Conservation (phyloP, 1,140 invertebrate species). For the Drosophila orosa region DNA sequence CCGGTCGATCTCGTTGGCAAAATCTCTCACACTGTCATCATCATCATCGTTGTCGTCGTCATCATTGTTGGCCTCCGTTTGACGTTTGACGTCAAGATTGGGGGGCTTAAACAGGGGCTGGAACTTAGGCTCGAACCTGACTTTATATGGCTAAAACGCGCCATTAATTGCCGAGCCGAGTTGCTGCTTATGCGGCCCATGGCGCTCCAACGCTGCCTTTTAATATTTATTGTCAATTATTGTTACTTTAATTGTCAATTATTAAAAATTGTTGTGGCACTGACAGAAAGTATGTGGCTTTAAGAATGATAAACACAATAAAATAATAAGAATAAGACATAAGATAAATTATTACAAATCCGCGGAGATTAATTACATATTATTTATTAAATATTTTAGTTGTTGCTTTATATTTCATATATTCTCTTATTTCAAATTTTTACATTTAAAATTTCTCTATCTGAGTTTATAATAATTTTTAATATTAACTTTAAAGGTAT, state of each 20-base stretch:
- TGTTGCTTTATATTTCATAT: no score
- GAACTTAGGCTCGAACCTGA: constrained; percentile 35
- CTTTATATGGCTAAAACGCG: constrained; percentile 79
- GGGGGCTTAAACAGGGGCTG: constrained; percentile 41
- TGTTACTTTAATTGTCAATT: constrained; percentile 81
- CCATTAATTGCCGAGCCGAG: constrained; percentile 69
- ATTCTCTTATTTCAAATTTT: no score
- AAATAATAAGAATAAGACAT: no score
- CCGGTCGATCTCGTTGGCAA: constrained; percentile 15
- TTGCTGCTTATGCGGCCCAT: constrained; percentile 37
- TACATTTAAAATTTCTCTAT: no score
- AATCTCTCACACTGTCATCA: constrained; percentile 57
- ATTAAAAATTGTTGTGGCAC: constrained; percentile 63
- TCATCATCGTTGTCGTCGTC: constrained; percentile 34
- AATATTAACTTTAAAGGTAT: background rate
- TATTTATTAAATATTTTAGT: no score
- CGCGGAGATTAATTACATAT: no score
- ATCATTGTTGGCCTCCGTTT: constrained; percentile 42
- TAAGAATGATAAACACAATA: no score
- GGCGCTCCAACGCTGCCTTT: constrained; percentile 49
- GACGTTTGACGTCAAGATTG: constrained; percentile 46
- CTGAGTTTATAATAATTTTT: no score
- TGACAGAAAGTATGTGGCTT: constrained; percentile 3
- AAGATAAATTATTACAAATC: no score
- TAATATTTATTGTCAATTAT: constrained; percentile 82